phyloP scores from a whole-genome alignment of 2,113 vertebrate species.

The Ibidorhyncha struthersii region DNA sequence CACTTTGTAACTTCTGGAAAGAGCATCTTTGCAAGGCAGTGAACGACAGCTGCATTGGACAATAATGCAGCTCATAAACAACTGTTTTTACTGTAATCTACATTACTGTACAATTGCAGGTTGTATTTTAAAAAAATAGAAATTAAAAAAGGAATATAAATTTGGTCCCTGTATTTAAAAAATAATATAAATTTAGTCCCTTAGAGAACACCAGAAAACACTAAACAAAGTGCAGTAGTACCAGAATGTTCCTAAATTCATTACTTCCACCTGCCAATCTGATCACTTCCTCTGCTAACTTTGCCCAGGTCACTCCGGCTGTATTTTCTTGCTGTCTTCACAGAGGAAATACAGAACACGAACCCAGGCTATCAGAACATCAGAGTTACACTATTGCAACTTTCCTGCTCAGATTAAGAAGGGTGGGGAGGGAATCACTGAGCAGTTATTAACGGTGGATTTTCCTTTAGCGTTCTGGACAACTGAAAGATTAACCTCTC shows the following conservation, averaged over 20 bases:
- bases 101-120: background rate
- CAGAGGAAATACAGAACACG: accelerated
- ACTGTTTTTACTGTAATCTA: background rate
- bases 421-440: background rate
- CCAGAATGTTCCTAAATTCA: background rate
- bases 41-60: background rate
- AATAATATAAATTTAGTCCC: background rate
- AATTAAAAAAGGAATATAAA: background rate
- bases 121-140: background rate
- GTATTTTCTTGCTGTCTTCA: background rate
- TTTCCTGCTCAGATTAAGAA: background rate
- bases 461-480: background rate
- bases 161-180: background rate
- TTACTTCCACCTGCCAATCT: background rate
- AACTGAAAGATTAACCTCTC: slow-evolving; percentile 3
- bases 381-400: background rate
- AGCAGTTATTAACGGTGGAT: background rate
- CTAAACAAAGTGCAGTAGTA: background rate
- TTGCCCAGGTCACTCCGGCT: background rate
- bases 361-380: background rate
- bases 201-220: background rate
- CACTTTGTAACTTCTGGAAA: background rate
- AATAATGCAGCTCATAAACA: background rate
- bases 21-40: background rate
- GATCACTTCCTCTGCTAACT: background rate